phyloP scores from a whole-genome alignment of 2,113 vertebrate species.

The Proteles cristata region DNA sequence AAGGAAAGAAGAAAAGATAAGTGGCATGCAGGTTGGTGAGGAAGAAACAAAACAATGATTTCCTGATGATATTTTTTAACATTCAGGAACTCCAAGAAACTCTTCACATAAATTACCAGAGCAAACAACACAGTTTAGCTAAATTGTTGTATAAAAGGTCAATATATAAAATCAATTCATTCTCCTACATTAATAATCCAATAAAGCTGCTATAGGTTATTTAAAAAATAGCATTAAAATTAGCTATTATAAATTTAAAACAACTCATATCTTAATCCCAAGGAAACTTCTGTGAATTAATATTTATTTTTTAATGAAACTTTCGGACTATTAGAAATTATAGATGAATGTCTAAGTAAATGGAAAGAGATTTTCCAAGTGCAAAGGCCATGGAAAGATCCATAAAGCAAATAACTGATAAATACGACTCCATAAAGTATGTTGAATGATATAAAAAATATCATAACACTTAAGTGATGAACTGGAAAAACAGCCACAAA shows the following conservation, averaged over 20 bases:
- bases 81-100: slow-evolving; percentile 26
- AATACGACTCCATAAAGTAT: slow-evolving; percentile 30
- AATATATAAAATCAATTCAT: slow-evolving; percentile 17
- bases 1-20: slow-evolving; percentile 34
- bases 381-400: background rate
- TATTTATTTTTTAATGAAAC: slow-evolving; percentile 22
- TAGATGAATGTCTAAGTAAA: slow-evolving; percentile 6
- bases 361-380: slow-evolving; percentile 9
- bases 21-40: background rate
- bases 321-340: slow-evolving; percentile 23
- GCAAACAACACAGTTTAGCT: background rate
- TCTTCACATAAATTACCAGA: slow-evolving; percentile 24
- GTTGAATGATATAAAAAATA: background rate
- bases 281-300: background rate
- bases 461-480: background rate
- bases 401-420: slow-evolving; percentile 14
- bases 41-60: slow-evolving; percentile 43
- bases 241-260: slow-evolving; percentile 24
- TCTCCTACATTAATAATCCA: slow-evolving; percentile 7
- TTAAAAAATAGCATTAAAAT: background rate
- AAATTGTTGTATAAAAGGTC: background rate
- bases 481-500: background rate
- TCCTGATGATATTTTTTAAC: background rate
- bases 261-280: background rate
- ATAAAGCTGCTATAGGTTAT: background rate